Percentiles rank a stretch among this genome's conserved stretches.
Conservation (phyloP, 2,113 vertebrate genomes). For the Carassius carassius region DNA sequence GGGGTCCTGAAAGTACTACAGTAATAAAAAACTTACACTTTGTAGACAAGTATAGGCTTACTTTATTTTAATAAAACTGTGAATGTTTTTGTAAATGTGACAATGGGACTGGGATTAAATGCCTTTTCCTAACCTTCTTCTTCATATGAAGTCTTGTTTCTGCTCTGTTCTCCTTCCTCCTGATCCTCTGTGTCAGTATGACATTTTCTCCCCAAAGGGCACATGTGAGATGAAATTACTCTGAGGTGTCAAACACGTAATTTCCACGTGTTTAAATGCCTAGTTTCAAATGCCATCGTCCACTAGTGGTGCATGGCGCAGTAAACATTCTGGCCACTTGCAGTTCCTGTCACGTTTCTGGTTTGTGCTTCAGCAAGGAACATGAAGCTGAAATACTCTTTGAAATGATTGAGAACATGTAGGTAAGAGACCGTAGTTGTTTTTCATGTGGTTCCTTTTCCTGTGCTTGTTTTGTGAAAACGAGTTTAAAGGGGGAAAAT, state of each 20-base stretch:
- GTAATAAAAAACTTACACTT: neutral
- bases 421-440: neutral
- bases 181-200: constrained; percentile 44
- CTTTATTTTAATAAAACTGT: constrained; percentile 5
- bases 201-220: constrained; percentile 59
- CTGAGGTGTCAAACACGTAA: constrained; percentile 53
- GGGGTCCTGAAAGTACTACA: neutral
- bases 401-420: neutral
- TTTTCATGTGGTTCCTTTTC: neutral
- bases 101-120: neutral
- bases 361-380: neutral
- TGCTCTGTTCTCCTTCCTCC: constrained; percentile 24
- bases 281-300: constrained; percentile 51
- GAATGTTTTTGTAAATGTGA: constrained; percentile 8
- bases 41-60: neutral
- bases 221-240: constrained; percentile 52
- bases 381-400: neutral
- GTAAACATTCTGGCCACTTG: neutral
- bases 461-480: neutral
- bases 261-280: constrained; percentile 51
- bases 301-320: constrained; percentile 4
- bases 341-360: constrained; percentile 35
- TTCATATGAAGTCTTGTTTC: constrained; percentile 21
- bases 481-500: neutral
- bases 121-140: constrained; percentile 25